phyloP scores from a whole-genome alignment of 1,140 invertebrate species.

The Ephestia elutella region DNA sequence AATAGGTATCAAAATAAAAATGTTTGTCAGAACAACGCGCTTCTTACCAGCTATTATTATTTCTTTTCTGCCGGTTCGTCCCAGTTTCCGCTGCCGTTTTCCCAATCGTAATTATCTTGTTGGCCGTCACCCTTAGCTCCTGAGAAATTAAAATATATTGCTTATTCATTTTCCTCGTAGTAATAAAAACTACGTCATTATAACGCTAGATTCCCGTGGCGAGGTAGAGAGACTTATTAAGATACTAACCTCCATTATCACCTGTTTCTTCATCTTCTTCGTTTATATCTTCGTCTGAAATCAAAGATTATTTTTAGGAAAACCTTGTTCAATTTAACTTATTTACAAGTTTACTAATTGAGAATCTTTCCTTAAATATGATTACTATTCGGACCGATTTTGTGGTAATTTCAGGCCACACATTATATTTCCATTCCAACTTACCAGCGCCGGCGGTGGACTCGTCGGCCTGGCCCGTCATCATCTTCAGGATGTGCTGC shows the following conservation, averaged over 20 bases:
- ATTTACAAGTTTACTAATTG: too few relatives aligned
- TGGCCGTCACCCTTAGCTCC: not conserved
- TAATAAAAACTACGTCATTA: too few relatives aligned
- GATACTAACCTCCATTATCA: not conserved
- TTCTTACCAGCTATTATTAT: not conserved
- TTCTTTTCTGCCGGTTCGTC: slow-evolving; percentile 23
- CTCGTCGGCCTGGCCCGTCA: slow-evolving; percentile 34
- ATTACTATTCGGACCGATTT: too few relatives aligned
- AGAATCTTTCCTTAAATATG: too few relatives aligned
- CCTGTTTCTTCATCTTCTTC: slow-evolving; percentile 4
- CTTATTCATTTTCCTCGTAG: too few relatives aligned
- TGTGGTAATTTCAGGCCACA: too few relatives aligned
- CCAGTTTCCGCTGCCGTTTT: slow-evolving; percentile 35
- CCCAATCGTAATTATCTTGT: slow-evolving; percentile 33
- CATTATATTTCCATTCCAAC: too few relatives aligned
- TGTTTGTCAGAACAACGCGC: too few relatives aligned
- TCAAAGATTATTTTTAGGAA: not conserved
- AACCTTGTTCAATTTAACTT: too few relatives aligned
- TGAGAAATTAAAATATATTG: not conserved
- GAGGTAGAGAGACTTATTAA: too few relatives aligned
- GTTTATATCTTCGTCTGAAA: slow-evolving; percentile 10
- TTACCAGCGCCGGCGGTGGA: slow-evolving; percentile 10
- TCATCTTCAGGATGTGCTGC: slow-evolving; percentile 54
- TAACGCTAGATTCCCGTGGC: too few relatives aligned
- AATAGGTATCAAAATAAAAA: too few relatives aligned